Conservation (phyloP, 2,888 invertebrate genomes). For the Brachyptera risi region DNA sequence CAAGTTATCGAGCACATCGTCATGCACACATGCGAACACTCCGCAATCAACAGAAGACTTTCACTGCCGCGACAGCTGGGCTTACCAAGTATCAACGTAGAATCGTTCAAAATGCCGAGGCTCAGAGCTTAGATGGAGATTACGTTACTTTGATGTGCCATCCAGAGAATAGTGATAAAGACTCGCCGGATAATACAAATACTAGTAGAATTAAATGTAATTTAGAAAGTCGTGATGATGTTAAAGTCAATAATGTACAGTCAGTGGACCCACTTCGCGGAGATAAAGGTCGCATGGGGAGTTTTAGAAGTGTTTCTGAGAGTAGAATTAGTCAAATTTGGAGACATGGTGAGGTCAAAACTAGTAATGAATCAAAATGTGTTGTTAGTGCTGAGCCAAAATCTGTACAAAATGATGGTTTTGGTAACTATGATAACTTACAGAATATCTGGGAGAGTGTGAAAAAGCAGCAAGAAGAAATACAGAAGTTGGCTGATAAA, state of each 20-base stretch:
- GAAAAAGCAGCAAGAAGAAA: slow-evolving; percentile 31
- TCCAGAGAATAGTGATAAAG: slow-evolving; percentile 5
- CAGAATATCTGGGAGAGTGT: slow-evolving; percentile 45
- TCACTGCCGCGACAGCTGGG: slow-evolving; percentile 9
- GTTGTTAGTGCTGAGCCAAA: slow-evolving; percentile 31
- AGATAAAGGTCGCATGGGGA: background rate
- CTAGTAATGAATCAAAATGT: background rate
- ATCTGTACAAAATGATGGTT: slow-evolving; percentile 41
- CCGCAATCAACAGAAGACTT: slow-evolving; percentile 31
- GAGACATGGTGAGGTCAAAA: slow-evolving; percentile 32
- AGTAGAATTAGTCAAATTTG: slow-evolving; percentile 39
- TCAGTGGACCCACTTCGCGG: background rate
- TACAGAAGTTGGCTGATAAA: slow-evolving; percentile 23
- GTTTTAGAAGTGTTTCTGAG: background rate
- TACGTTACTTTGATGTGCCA: slow-evolving; percentile 28
- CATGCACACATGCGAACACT: slow-evolving; percentile 32
- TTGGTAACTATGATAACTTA: slow-evolving; percentile 59
- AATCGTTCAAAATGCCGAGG: background rate
- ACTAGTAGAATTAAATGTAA: background rate
- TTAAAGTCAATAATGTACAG: background rate
- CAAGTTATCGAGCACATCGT: slow-evolving; percentile 30
- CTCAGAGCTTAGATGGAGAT: slow-evolving; percentile 18
- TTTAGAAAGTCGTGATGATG: background rate
- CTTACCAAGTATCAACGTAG: slow-evolving; percentile 10
- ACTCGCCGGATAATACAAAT: background rate